Evolutionary conservation across 2,797 vertebrate species (phyloP).

Genomic region (Limosa lapponica): DNA sequence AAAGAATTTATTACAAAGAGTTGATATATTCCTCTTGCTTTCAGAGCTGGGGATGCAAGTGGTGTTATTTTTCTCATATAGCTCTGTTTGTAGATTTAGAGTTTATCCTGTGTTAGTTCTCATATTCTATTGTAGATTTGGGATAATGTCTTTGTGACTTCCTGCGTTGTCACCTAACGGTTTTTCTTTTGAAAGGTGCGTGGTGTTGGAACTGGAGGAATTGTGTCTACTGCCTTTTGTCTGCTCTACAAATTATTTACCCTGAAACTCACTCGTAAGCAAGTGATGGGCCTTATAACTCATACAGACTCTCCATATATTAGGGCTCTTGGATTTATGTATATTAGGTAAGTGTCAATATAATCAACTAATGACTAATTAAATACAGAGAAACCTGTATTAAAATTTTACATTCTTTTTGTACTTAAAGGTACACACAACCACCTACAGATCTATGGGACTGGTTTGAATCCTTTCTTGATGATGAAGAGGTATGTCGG

Average conservation of each 20-base stretch:
- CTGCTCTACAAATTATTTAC: constrained; percentile 99
- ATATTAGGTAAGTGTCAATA: constrained; percentile 88
- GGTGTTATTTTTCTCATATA: not conserved
- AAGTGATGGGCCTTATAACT: constrained; percentile 99
- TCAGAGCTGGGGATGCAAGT: not conserved
- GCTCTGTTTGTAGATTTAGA: not conserved
- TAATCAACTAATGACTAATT: not conserved
- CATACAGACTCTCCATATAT: constrained; percentile 98
- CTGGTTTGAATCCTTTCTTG: constrained; percentile 99
- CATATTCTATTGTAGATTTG: not conserved
- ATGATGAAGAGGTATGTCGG: constrained; percentile 99
- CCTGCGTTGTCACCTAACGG: not conserved
- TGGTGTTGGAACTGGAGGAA: constrained; percentile 97
- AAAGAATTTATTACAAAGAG: not conserved
- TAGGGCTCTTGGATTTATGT: constrained; percentile 99
- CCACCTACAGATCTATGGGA: constrained; percentile 97
- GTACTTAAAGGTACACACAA: constrained; percentile 91
- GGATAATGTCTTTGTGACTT: not conserved
- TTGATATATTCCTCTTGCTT: not conserved
- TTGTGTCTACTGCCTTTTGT: constrained; percentile 98
- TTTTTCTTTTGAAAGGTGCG: constrained; percentile 85
- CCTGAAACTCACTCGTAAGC: constrained; percentile 97
- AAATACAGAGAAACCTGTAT: not conserved
- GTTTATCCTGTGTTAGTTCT: not conserved
- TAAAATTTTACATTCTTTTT: constrained; percentile 34